Evolutionary conservation across 2,888 invertebrate species (phyloP), one percentile per base, ranked within the genome.

Genomic region (Aleiodes testaceus): DNA sequence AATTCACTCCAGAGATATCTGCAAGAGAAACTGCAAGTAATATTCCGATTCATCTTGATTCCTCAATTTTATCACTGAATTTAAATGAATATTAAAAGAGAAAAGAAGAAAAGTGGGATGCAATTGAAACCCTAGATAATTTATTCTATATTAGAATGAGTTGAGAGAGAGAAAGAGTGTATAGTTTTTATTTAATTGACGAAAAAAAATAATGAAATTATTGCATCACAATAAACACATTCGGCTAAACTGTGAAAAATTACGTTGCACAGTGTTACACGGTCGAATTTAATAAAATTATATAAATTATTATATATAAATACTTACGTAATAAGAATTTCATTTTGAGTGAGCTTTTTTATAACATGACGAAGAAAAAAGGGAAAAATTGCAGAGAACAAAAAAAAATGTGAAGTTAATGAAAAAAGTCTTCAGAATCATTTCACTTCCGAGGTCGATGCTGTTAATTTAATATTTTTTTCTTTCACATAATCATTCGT

Each of bases 101-200:
- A 47, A 16, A 47, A 14, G 9, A 45, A 61, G 42, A 42, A 5
- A 36, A 59, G 42, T 63, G 45, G 47, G 70, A 72, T 74, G 73
- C 74, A 75, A 77, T 80, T 79, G 76, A 79, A 63, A 30, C 14
- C 72, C 70, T 80, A 79, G 78, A 79, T 79, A 74, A 81, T 81
- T 84, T 82, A 83, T 83, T 83, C 80, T 84, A 82, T 80, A 83
- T 83, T 79, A 77, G 76, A 79, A 79, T 77, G 76, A 74, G 70
- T 63, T 69, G 70, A 50, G 45, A 47, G 49, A 47, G 53, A 18
- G 68, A 72, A 72, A 52, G 53, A 76, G 66, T 76, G 78, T 79
- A 76, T 66, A 79, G 74, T 75, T 77, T 74, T 76, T 75, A 75
- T 77, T 72, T 63, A 72, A 75, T 68, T 65, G 59, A 66, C 1